Conservation (phyloP, 2,113 vertebrate genomes). For the Tetraodon nigroviridis region DNA sequence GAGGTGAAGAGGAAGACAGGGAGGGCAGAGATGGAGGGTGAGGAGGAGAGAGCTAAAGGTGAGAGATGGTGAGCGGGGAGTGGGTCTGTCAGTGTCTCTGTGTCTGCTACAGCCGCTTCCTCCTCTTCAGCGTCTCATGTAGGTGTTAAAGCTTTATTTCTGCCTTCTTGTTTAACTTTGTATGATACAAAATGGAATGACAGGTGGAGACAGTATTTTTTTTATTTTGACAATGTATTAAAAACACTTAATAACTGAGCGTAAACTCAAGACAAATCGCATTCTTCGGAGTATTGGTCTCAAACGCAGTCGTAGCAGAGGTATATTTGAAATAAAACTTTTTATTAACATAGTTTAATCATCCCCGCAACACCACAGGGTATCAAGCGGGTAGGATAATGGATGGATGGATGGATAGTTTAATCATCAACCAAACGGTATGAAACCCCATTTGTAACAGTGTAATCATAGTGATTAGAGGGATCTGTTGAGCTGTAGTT, state of each 20-base stretch:
- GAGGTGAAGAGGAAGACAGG: conserved; percentile 7
- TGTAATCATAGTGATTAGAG: background rate
- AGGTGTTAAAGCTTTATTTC: conserved; percentile 60
- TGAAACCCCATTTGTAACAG: too few species aligned
- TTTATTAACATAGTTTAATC: background rate
- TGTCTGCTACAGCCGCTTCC: conserved; percentile 85
- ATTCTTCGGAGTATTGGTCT: too few species aligned
- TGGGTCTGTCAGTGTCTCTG: conserved; percentile 94
- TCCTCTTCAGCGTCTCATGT: conserved; percentile 94
- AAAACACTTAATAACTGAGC: too few species aligned
- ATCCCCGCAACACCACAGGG: too few species aligned
- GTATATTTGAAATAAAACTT: too few species aligned
- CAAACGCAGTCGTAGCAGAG: too few species aligned
- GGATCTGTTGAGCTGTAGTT: background rate
- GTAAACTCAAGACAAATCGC: too few species aligned
- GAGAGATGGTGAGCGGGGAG: conserved; percentile 86
- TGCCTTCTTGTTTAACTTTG: background rate
- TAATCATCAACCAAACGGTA: background rate
- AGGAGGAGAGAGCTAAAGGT: conserved; percentile 18
- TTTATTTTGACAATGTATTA: background rate
- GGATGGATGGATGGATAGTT: too few species aligned
- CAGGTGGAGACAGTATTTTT: background rate
- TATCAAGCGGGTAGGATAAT: too few species aligned
- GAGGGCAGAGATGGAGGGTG: conserved; percentile 24
- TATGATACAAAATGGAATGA: background rate